Conservation (phyloP, 2,888 invertebrate species). For the Pyrochroa serraticornis region DNA sequence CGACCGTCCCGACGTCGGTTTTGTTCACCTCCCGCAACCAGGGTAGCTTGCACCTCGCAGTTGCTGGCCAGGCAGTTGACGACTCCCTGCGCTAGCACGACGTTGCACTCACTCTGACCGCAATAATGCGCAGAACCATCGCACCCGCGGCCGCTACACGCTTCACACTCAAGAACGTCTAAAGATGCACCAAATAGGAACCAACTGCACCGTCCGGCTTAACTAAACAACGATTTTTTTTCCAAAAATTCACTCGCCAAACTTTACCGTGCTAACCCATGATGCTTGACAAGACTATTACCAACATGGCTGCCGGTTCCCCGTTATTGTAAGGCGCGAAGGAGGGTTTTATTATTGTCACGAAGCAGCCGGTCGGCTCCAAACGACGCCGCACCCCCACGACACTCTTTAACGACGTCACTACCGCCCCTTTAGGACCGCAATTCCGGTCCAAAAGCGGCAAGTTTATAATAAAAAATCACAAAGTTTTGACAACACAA, state of each 20-base stretch:
- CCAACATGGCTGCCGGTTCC: slow-evolving; percentile 61
- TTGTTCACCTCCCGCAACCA: slow-evolving; percentile 57
- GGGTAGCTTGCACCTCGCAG: slow-evolving; percentile 55
- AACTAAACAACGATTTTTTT: slow-evolving; percentile 39
- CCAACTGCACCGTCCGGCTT: slow-evolving; percentile 39
- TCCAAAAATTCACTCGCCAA: slow-evolving; percentile 42
- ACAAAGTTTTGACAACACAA: slow-evolving; percentile 57
- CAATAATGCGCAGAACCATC: slow-evolving; percentile 60
- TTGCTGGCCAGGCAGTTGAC: slow-evolving; percentile 55
- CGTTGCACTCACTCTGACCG: slow-evolving; percentile 58
- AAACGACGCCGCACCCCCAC: slow-evolving; percentile 4
- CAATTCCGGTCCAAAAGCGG: slow-evolving; percentile 5
- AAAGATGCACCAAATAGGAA: slow-evolving; percentile 43
- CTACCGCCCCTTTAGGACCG: slow-evolving; percentile 4
- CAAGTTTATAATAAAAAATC: slow-evolving; percentile 49
- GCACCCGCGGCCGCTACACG: slow-evolving; percentile 51
- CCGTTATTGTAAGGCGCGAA: slow-evolving; percentile 57
- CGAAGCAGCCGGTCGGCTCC: slow-evolving; percentile 4
- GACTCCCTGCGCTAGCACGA: slow-evolving; percentile 61
- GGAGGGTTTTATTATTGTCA: slow-evolving; percentile 16
- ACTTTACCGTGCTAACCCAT: slow-evolving; percentile 57
- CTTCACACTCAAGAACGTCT: slow-evolving; percentile 49
- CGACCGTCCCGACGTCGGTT: slow-evolving; percentile 50
- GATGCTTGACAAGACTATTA: slow-evolving; percentile 57
- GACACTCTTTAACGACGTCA: background rate